Evolutionary conservation across 1,140 invertebrate species (phyloP).

Genomic region (Tribolium castaneum): DNA sequence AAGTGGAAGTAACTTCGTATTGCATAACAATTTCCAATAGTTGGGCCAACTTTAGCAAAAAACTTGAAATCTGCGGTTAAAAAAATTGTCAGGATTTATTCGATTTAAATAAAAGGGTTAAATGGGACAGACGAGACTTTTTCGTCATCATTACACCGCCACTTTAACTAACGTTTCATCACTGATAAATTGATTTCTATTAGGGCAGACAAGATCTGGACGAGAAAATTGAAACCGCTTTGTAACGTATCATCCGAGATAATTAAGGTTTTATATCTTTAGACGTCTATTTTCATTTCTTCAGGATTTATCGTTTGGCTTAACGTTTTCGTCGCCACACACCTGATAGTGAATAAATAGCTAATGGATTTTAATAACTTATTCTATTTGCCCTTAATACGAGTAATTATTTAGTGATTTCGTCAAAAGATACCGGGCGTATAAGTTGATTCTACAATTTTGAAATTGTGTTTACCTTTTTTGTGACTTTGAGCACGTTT

Average conservation of each 20-base stretch:
- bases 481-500: too few relatives aligned
- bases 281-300: slow-evolving; percentile 30
- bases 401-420: slow-evolving; percentile 17
- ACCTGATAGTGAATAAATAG: background rate
- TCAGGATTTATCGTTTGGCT: slow-evolving; percentile 13
- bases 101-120: too few relatives aligned
- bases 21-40: background rate
- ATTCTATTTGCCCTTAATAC: background rate
- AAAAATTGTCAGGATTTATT: too few relatives aligned
- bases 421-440: too few relatives aligned
- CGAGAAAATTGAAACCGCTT: slow-evolving; percentile 20
- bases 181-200: slow-evolving; percentile 30
- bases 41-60: background rate
- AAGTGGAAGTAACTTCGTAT: background rate
- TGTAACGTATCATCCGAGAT: slow-evolving; percentile 21
- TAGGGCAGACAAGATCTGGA: slow-evolving; percentile 2
- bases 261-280: slow-evolving; percentile 32
- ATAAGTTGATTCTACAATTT: too few relatives aligned
- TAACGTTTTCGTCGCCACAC: too few relatives aligned
- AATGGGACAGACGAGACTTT: too few relatives aligned
- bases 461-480: too few relatives aligned
- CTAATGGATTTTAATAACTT: slow-evolving; percentile 10
- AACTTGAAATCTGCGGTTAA: too few relatives aligned
- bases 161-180: background rate
- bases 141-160: background rate